Evolutionary conservation across 2,888 invertebrate species (phyloP), one percentile per base, ranked within the genome.

Genomic region (Brachypalpus laphriformis): DNA sequence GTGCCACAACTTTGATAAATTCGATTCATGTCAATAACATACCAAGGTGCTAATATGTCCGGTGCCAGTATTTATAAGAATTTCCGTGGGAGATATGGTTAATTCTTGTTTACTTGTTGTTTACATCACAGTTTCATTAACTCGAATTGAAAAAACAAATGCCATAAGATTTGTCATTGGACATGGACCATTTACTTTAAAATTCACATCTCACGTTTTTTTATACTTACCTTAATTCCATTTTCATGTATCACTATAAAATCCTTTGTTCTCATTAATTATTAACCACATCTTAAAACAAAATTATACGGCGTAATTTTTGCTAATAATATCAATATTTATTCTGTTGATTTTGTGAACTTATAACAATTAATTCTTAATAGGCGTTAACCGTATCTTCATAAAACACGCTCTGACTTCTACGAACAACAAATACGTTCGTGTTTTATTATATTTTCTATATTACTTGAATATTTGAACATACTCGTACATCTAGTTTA

Each of bases 241-340:
- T 20, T 54, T 40, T 40, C 40, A 14, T 31, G 1, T 1, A 25
- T 34, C 34, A 34, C 20, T 34, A 34, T 3, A 20, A 37, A 37
- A 14, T 59, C 28, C 7, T 59, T 40, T 59, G 37, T 59, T 59
- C 57, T 59, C 11, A 22, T 59, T 59, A 40, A 40, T 40, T 37
- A 40, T n/a, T 40, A 59, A 59, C 56, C 28, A 56, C 28, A 28
- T 54, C 16, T 8, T 11, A 16, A 54, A 54, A 56, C 11, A 5
- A 18, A 31, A 34, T 18, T 18, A 14, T 34, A 56, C 56, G 31
- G 18, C 9, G 1, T 34, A 56, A 34, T 18, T 56, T 56, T 34
- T 11, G 34, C 56, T 34, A 56, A 49, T 49, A 6, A 45, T 18
- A 45, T 47, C 22, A 18, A 20, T 37, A 37, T 20, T 1, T 6